Percentiles rank a stretch among this genome's conserved stretches.
phyloP scores from a whole-genome alignment of 2,888 invertebrate species.

The Andrena hattorfiana region DNA sequence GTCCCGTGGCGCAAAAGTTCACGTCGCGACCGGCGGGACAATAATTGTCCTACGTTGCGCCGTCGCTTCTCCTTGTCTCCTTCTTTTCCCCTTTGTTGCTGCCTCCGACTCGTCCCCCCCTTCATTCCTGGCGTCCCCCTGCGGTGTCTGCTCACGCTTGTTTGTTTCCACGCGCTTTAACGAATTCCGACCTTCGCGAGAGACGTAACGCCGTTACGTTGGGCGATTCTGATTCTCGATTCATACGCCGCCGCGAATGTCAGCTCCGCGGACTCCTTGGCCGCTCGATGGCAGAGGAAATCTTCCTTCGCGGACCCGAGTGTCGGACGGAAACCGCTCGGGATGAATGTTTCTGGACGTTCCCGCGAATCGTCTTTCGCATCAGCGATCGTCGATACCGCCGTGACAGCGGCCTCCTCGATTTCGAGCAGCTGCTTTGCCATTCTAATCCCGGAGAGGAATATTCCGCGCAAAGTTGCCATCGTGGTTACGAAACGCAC shows the following conservation, averaged over 20 bases:
- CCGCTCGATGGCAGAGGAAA: background rate
- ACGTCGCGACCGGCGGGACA: conserved; percentile 54
- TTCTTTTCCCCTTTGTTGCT: conserved; percentile 45
- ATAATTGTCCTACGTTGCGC: conserved; percentile 69
- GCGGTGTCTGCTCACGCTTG: conserved; percentile 53
- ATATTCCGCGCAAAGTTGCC: conserved; percentile 25
- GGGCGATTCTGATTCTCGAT: conserved; percentile 44
- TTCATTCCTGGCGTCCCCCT: conserved; percentile 31
- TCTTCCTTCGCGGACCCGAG: background rate
- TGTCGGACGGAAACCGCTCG: background rate
- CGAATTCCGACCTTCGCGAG: conserved; percentile 65
- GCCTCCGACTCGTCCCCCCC: conserved; percentile 15
- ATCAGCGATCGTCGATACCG: background rate
- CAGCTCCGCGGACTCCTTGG: background rate
- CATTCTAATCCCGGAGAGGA: conserved; percentile 38
- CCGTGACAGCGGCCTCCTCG: background rate
- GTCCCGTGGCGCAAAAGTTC: conserved; percentile 74
- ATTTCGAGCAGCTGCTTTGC: conserved; percentile 35
- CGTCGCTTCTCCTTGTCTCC: conserved; percentile 55
- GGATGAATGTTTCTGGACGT: conserved; percentile 3
- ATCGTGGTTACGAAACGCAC: conserved; percentile 15
- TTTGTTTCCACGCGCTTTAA: conserved; percentile 69
- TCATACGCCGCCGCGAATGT: conserved; percentile 9
- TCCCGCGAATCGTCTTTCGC: background rate
- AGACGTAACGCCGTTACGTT: conserved; percentile 64